These are phyloP conservation scores for Zophobas morio DNA, from an alignment of 1,140 invertebrate species.

Conservation along the genomic window DNA sequence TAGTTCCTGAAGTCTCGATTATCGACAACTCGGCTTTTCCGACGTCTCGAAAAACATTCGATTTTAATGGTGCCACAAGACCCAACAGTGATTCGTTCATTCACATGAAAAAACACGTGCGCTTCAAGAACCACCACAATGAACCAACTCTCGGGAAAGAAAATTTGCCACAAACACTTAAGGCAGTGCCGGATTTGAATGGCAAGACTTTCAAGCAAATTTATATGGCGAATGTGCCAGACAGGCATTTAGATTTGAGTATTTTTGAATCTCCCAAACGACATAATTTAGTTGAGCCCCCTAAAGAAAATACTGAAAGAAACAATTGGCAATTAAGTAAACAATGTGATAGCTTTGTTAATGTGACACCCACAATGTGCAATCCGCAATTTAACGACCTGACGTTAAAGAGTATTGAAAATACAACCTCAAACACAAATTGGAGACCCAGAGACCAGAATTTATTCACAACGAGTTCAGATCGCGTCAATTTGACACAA, in stretches of 20 bases:
- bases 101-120: conserved; percentile 44
- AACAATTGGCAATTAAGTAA: no score
- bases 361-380: background rate
- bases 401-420: background rate
- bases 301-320: no score
- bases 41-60: conserved; percentile 28
- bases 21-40: conserved; percentile 39
- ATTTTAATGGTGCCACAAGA: conserved; percentile 42
- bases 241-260: conserved; percentile 64
- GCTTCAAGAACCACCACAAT: conserved; percentile 24
- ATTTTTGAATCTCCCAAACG: conserved; percentile 58
- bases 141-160: background rate
- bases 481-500: no score
- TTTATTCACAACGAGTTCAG: background rate
- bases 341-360: no score
- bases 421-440: background rate
- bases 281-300: background rate
- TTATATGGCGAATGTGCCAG: conserved; percentile 65
- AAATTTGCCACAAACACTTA: background rate
- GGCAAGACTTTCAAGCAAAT: conserved; percentile 61
- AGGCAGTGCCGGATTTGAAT: conserved; percentile 22
- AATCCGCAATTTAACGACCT: background rate
- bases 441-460: background rate
- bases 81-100: conserved; percentile 55
- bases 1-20: conserved; percentile 64